Evolutionary conservation across 2,888 invertebrate genomes (phyloP).

Genomic region (Melanotus villosus): DNA sequence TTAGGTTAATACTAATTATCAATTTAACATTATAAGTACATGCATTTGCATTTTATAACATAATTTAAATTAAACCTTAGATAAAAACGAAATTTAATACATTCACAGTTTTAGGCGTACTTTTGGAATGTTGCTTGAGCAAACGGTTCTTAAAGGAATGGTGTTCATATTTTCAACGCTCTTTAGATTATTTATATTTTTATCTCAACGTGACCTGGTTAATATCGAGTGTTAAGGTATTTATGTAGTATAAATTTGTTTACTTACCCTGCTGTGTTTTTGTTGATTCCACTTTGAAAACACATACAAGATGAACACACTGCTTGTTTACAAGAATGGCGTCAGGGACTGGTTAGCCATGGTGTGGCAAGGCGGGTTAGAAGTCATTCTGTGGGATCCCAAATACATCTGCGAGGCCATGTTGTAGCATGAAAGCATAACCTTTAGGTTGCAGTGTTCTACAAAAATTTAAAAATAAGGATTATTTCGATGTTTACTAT

Average conservation of each 20-base stretch:
- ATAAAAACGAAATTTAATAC: too few species aligned
- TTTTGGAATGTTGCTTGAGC: not conserved
- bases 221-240: constrained; percentile 52
- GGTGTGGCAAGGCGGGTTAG: constrained; percentile 40
- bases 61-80: too few species aligned
- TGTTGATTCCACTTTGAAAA: constrained; percentile 14
- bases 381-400: constrained; percentile 34
- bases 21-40: too few species aligned
- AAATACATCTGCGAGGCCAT: constrained; percentile 37
- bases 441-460: not conserved
- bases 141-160: not conserved
- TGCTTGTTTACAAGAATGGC: constrained; percentile 61
- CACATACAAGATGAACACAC: constrained; percentile 52
- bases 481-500: not conserved
- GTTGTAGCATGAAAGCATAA: constrained; percentile 24
- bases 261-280: constrained; percentile 1
- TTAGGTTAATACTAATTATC: too few species aligned
- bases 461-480: not conserved
- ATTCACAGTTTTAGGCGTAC: too few species aligned
- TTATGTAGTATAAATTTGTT: constrained; percentile 32
- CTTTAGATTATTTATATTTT: constrained; percentile 20
- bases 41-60: too few species aligned
- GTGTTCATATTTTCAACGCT: not conserved
- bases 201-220: constrained; percentile 53
- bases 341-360: constrained; percentile 53